phyloP scores from a whole-genome alignment of 64 coral and sea anemone species.

The Montipora cactus region DNA sequence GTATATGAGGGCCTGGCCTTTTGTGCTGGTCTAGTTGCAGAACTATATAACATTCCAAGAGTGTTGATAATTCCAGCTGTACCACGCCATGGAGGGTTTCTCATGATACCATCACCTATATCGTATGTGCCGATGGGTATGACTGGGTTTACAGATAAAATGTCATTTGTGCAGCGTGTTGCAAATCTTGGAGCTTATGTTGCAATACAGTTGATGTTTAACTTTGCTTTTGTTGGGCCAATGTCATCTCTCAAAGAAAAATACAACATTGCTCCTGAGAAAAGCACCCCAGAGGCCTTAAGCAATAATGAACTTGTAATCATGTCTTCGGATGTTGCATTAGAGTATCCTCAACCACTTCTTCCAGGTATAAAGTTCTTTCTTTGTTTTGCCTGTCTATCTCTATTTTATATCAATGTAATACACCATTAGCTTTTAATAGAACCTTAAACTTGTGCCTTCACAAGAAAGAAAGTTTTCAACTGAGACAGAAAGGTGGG shows the following conservation, averaged over 20 bases:
- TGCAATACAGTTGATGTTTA: background rate
- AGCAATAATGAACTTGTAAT: background rate
- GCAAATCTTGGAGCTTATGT: conserved; percentile 24
- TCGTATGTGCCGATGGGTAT: conserved; percentile 45
- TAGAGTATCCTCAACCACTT: conserved; percentile 72
- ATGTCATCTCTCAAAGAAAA: conserved; percentile 2
- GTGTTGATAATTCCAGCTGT: background rate
- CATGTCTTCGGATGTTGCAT: conserved; percentile 22
- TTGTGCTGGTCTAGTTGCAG: conserved; percentile 46
- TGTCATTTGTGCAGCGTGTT: conserved; percentile 71
- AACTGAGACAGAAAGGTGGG: no score
- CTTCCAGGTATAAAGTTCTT: conserved; percentile 29
- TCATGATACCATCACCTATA: conserved; percentile 14
- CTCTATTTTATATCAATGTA: no score
- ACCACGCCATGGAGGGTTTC: background rate
- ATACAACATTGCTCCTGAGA: conserved; percentile 76
- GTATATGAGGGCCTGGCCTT: conserved; percentile 6
- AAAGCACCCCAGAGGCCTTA: conserved; percentile 7
- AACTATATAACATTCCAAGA: conserved; percentile 23
- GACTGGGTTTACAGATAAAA: conserved; percentile 28
- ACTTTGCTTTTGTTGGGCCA: background rate
- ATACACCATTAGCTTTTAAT: no score
- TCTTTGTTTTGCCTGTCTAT: background rate
- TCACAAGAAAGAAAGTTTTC: no score
- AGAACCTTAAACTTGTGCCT: no score